Evolutionary conservation across 2,888 invertebrate genomes (phyloP), one percentile per base, ranked within the genome.

Genomic region (Mechanitis messenoides): DNA sequence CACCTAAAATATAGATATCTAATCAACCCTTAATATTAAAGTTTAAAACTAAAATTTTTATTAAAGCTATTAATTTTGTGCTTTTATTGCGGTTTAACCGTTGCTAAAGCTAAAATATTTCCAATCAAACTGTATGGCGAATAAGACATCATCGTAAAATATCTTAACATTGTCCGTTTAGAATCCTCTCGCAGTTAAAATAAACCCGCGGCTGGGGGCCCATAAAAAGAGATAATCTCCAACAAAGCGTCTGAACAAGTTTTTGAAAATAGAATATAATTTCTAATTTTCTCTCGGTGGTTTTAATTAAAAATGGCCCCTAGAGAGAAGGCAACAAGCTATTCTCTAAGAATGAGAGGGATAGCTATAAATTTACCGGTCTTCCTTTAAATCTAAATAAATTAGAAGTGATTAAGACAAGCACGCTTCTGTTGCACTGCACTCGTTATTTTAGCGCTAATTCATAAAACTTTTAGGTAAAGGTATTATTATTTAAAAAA

Each of bases 201-300:
- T 82, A 83, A 86, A 87, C 77, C 79, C 82, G 80, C 87, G 81
- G 77, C 86, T 80, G 66, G 90, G 88, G 90, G 83, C 87, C 84
- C 88, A 87, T 90, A 89, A 90, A 90, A 88, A 83, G 75, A 86
- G 84, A 88, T 89, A 87, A 90, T 88, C 89, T 85, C 83, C 81
- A 72, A 84, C 89, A 88, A 89, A 88, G 81, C 88, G 71, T 84
- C 88, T 83, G 87, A 86, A 81, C 89, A 89, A 90, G 88, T 90
- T 88, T 89, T 87, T 83, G 88, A 85, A 90, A 90, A 90, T 90
- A 90, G 90, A 90, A 90, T 90, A 90, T 90, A 90, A 89, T 90
- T 90, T 89, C 90, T 88, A 88, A 90, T 90, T 89, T 87, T 87
- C 88, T 89, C 87, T 74, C 85, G 85, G 86, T 84, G 87, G 87